A percentile compares a stretch with the other conserved stretches of the same genome.
These are phyloP conservation scores for Colletes gigas DNA, from an alignment of 1,140 invertebrate genomes.

Conservation along the genomic window DNA sequence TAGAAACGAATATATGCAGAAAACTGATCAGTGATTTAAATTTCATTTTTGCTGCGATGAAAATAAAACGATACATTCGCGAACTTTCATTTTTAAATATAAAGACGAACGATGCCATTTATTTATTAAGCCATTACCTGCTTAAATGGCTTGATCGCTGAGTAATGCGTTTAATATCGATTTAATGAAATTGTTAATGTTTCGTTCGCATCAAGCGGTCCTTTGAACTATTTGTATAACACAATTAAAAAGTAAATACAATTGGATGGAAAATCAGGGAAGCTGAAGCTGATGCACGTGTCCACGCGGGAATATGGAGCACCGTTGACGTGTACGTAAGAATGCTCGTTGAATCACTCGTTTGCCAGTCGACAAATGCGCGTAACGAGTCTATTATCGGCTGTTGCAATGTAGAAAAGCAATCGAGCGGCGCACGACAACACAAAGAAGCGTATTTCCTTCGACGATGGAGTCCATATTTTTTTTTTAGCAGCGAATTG, in stretches of 20 bases:
- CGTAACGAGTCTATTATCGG: constrained; percentile 46
- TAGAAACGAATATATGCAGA: too few relatives aligned
- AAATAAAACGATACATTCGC: too few relatives aligned
- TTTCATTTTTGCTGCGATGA: too few relatives aligned
- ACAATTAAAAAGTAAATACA: too few relatives aligned
- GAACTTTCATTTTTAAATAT: too few relatives aligned
- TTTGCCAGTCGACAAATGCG: constrained; percentile 29
- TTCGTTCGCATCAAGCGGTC: background rate
- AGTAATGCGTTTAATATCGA: too few relatives aligned
- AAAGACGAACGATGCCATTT: too few relatives aligned
- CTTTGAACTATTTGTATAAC: background rate
- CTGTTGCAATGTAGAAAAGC: constrained; percentile 21
- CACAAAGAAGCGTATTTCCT: background rate
- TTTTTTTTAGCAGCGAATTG: background rate
- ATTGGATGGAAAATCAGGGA: background rate
- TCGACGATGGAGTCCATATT: too few relatives aligned
- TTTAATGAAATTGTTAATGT: too few relatives aligned
- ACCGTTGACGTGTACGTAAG: background rate
- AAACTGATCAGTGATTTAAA: too few relatives aligned
- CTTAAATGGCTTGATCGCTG: too few relatives aligned
- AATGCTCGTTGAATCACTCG: constrained; percentile 24
- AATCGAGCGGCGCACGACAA: constrained; percentile 3
- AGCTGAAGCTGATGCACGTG: background rate
- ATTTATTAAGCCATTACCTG: too few relatives aligned
- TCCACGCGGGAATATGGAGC: background rate